Evolutionary conservation across 2,797 vertebrate species (phyloP).

Genomic region (Tinamus major): DNA sequence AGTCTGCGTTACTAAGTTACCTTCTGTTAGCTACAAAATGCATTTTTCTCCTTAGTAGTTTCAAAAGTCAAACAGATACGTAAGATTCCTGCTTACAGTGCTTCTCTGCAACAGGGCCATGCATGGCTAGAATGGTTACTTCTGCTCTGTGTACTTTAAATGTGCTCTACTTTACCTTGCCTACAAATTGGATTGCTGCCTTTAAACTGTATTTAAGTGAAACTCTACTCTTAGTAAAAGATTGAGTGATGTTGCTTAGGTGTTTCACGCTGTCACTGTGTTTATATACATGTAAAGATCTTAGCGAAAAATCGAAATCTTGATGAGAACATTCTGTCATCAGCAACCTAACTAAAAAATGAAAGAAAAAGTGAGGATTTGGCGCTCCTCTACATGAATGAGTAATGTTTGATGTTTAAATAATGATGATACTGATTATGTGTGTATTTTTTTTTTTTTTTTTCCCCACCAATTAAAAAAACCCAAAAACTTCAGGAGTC

Average conservation of each 20-base stretch:
- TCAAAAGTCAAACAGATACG: neutral
- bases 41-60: neutral
- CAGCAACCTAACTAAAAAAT: neutral
- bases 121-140: neutral
- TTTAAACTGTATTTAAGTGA: neutral
- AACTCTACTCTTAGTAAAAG: neutral
- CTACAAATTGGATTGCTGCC: neutral
- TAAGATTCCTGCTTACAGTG: neutral
- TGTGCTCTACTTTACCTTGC: neutral
- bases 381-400: neutral
- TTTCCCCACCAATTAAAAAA: neutral
- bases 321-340: neutral
- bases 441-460: constrained; percentile 14
- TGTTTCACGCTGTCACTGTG: neutral
- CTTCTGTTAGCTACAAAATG: neutral
- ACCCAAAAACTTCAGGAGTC: constrained; percentile 86
- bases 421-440: neutral
- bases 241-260: fast-evolving
- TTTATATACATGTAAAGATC: fast-evolving
- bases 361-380: neutral
- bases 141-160: neutral
- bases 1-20: neutral
- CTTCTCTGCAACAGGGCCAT: neutral
- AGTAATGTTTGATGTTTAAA: neutral
- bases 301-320: neutral